Base-by-base conservation (phyloP, 2,113 vertebrate genomes). In the Cavia aperea region DNA sequence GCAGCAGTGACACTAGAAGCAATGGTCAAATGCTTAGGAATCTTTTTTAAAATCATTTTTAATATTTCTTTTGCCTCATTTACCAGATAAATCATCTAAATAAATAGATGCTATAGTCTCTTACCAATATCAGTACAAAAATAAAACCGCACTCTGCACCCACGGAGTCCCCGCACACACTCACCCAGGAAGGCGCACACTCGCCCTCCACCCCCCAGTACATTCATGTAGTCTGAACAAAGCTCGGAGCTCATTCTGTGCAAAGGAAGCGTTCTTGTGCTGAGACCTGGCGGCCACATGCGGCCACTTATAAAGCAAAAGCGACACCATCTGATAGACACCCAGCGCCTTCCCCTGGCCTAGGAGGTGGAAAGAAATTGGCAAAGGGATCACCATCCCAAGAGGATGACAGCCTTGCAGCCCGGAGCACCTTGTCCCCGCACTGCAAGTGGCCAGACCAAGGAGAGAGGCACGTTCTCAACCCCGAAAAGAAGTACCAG, bases 81-180 rank as follows among this genome's bases (percentile, higher is more conserved):
- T 97, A 98, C 97, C 97, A 98, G 97, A 97, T 97, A 98, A 97
- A 98, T 98, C 98, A 98, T 98, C 98, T 98, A 98, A 98, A 98
- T 98, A 98, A 98, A 98, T 98, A 98, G 98, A 98, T 98, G 98
- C 96, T 97, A 95, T 98, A 98, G 97, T 98, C 97, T 98, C 96
- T 98, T 97, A 96, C 97, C 97, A 97, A 18, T 96, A 97, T 98
- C 98, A 97, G 97, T 98, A 98, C 98, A 98, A 98, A 98, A 98
- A 98, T 98, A 98, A 98, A 98, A 96, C 97, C 94, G 90, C 86
- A 82, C 96, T 97, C 97, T 97, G 97, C 96, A 82, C 95, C 97
- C 96, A 92, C 97, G 86, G 93, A 96, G 95, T 96, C 94, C 75
- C 95, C 94, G 93, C 97, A 95, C 93, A 68, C 94, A 49, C 89